phyloP scores from a whole-genome alignment of 1,140 invertebrate species.

The Oppia nitens region DNA sequence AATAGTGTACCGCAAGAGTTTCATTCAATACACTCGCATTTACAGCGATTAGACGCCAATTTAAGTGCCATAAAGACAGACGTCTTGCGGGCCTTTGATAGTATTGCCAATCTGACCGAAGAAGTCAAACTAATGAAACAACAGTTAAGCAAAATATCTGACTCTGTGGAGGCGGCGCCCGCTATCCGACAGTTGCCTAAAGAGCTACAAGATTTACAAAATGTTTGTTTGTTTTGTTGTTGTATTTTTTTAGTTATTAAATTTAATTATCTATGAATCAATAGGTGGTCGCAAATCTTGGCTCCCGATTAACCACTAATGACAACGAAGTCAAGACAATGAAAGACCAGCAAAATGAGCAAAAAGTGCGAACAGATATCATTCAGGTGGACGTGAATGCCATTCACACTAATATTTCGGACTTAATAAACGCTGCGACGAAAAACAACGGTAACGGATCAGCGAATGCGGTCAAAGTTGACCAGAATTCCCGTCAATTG shows the following conservation, averaged over 20 bases:
- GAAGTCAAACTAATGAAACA: conserved; percentile 5
- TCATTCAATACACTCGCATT: conserved; percentile 11
- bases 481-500: too few relatives aligned
- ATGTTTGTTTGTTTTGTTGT: not conserved
- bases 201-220: conserved; percentile 7
- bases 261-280: not conserved
- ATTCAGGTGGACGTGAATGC: too few relatives aligned
- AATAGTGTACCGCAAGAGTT: conserved; percentile 7
- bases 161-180: conserved; percentile 3
- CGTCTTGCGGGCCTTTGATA: not conserved
- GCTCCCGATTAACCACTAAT: not conserved
- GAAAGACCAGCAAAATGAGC: conserved; percentile 3
- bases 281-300: conserved; percentile 8
- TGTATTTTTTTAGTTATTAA: not conserved
- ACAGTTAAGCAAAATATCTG: not conserved
- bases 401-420: too few relatives aligned
- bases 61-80: not conserved
- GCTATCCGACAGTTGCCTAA: conserved; percentile 4
- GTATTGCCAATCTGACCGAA: not conserved
- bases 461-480: too few relatives aligned
- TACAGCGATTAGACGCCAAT: conserved; percentile 5
- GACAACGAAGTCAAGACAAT: conserved; percentile 2
- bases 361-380: too few relatives aligned
- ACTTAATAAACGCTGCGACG: too few relatives aligned
- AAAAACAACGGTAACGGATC: too few relatives aligned